A percentile compares a stretch with the other conserved stretches of the same genome.
Conservation (phyloP, 2,797 vertebrate species). For the Emydoidea blandingii region DNA sequence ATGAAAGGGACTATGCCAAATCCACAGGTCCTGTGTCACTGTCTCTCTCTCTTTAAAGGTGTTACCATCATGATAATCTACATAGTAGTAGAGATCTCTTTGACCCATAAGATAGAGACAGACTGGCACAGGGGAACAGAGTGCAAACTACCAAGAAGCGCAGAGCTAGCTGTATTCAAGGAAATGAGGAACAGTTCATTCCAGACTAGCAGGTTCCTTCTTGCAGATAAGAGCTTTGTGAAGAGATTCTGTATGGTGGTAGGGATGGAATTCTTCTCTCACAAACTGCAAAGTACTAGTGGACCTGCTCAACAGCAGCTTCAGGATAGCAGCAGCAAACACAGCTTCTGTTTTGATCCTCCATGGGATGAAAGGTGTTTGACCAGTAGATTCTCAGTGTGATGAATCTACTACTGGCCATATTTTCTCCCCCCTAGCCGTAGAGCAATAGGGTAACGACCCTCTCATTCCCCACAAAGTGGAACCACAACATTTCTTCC, state of each 20-base stretch:
- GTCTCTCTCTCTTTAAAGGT: neutral
- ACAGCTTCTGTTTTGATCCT: neutral
- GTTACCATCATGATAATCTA: neutral
- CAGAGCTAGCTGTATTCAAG: neutral
- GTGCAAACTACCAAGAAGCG: neutral
- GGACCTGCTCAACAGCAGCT: neutral
- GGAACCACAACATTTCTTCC: neutral
- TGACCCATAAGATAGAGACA: neutral
- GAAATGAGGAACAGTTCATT: neutral
- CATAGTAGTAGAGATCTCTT: neutral
- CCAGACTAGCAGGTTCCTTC: neutral
- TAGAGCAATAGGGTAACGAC: neutral
- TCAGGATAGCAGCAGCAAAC: neutral
- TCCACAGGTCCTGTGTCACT: neutral
- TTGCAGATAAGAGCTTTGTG: neutral
- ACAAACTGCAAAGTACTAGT: neutral
- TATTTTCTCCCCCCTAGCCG: neutral
- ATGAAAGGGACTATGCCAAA: neutral
- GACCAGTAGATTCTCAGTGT: neutral
- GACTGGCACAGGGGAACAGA: neutral
- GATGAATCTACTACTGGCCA: neutral
- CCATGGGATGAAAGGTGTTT: neutral
- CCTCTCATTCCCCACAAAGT: neutral
- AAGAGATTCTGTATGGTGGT: neutral
- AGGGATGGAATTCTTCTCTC: neutral